Conservation (phyloP, 2,888 invertebrate species). For the Tridacna crocea region DNA sequence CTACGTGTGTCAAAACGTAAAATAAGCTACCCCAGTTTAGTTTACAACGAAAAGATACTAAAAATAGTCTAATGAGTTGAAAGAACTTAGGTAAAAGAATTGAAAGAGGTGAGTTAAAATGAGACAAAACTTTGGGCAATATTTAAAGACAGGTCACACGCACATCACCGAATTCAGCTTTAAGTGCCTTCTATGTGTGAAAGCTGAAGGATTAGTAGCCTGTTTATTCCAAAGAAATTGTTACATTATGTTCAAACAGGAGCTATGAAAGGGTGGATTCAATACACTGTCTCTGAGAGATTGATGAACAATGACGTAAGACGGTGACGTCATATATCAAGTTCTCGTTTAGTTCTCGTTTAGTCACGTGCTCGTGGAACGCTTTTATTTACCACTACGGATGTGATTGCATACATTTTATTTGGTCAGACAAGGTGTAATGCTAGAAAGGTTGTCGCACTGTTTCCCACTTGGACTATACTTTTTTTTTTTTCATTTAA, state of each 20-base stretch:
- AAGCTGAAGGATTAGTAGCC: not conserved
- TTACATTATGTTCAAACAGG: not conserved
- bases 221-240: conserved; percentile 59
- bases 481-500: no score
- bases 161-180: conserved; percentile 1
- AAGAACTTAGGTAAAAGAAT: no score
- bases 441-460: no score
- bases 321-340: conserved; percentile 53
- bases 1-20: no score
- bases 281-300: conserved; percentile 64
- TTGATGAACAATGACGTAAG: conserved; percentile 47
- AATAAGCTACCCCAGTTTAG: no score
- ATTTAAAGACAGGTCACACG: not conserved
- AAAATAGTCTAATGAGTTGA: no score
- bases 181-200: conserved; percentile 28
- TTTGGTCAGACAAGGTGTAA: not conserved
- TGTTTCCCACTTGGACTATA: no score
- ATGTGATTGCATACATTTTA: not conserved
- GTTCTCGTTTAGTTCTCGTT: not conserved
- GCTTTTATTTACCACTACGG: not conserved
- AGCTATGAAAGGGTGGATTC: conserved; percentile 51
- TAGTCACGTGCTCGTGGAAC: not conserved
- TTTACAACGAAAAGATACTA: no score
- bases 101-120: not conserved
- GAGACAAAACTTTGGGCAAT: not conserved